phyloP scores from a whole-genome alignment of 2,888 invertebrate genomes.

The Marasmarcha lunaedactyla region DNA sequence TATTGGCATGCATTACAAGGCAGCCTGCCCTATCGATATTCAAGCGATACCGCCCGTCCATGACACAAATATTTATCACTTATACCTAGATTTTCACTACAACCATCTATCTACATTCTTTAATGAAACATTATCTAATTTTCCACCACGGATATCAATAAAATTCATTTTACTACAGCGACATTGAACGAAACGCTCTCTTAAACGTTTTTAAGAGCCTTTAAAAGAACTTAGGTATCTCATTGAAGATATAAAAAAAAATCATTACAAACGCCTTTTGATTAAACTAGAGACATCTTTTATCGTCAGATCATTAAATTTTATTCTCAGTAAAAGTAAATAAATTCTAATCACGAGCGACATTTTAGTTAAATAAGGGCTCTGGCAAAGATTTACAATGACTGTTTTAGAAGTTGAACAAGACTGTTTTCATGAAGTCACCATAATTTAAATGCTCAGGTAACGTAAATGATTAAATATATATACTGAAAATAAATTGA shows the following conservation, averaged over 20 bases:
- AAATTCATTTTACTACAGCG: slow-evolving; percentile 58
- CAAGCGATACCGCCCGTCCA: slow-evolving; percentile 32
- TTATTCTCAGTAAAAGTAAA: slow-evolving; percentile 1
- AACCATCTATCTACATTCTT: slow-evolving; percentile 33
- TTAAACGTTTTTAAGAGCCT: slow-evolving; percentile 62
- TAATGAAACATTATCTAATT: slow-evolving; percentile 60
- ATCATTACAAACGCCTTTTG: slow-evolving; percentile 10
- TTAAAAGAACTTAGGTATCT: slow-evolving; percentile 56
- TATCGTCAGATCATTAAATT: slow-evolving; percentile 1
- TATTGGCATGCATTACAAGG: slow-evolving; percentile 55
- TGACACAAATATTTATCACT: slow-evolving; percentile 47
- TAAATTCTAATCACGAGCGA: slow-evolving; percentile 1
- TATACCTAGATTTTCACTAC: slow-evolving; percentile 52
- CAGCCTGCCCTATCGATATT: slow-evolving; percentile 42
- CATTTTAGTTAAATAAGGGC: not conserved
- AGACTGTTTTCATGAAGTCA: not conserved
- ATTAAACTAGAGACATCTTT: slow-evolving; percentile 1
- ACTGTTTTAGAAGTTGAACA: not conserved
- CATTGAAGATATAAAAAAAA: slow-evolving; percentile 46
- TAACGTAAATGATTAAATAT: too few relatives aligned
- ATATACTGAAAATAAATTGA: too few relatives aligned
- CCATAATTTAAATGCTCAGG: too few relatives aligned
- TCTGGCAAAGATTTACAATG: not conserved
- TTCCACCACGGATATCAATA: slow-evolving; percentile 54
- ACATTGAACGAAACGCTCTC: slow-evolving; percentile 53